These are phyloP conservation scores for Furcula furcula DNA, from an alignment of 2,888 invertebrate genomes.

Conservation along the genomic window DNA sequence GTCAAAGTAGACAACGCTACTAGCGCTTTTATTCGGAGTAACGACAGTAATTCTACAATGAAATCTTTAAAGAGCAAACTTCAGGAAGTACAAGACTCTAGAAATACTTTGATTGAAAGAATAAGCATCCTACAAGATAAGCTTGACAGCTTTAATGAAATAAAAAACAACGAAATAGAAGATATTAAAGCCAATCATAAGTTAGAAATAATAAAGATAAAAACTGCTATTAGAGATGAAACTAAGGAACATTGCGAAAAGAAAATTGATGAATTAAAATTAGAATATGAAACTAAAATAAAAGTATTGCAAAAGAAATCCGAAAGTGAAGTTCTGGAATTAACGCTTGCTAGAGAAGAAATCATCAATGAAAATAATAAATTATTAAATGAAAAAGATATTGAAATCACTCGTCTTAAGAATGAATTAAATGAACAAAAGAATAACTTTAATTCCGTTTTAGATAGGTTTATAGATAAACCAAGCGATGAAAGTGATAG, in stretches of 20 bases:
- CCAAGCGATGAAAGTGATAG: constrained; percentile 38
- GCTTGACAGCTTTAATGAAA: constrained; percentile 45
- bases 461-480: constrained; percentile 46
- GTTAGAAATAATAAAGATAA: constrained; percentile 49
- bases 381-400: constrained; percentile 46
- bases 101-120: constrained; percentile 47
- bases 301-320: constrained; percentile 38
- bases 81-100: constrained; percentile 51
- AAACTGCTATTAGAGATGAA: constrained; percentile 47
- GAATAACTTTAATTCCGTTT: constrained; percentile 41
- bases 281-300: constrained; percentile 43
- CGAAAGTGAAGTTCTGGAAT: constrained; percentile 32
- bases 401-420: constrained; percentile 47
- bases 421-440: constrained; percentile 49
- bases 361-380: constrained; percentile 48
- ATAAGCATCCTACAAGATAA: constrained; percentile 48
- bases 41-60: constrained; percentile 42
- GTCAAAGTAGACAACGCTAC: constrained; percentile 45
- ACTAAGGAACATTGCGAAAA: constrained; percentile 43
- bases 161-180: constrained; percentile 56
- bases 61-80: constrained; percentile 50
- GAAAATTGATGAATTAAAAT: constrained; percentile 48
- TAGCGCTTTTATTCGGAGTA: constrained; percentile 30
- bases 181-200: constrained; percentile 53
- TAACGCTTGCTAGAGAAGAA: constrained; percentile 35